Evolutionary conservation across 2,888 invertebrate genomes (phyloP).

Genomic region (Auanema freiburgensis): DNA sequence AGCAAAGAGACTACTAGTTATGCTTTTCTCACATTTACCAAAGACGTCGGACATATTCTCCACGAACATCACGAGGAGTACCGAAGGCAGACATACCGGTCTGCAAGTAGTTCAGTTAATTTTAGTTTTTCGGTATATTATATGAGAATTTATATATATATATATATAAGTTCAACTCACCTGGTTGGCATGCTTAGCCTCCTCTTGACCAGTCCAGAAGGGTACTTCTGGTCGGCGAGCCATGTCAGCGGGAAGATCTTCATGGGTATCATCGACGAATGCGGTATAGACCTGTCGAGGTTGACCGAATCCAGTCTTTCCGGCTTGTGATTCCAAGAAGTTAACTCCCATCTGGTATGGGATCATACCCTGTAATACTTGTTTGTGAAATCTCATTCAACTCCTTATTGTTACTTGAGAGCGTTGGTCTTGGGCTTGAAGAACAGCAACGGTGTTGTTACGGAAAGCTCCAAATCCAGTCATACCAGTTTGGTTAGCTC

Average conservation of each 20-base stretch:
- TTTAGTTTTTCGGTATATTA: too few species aligned
- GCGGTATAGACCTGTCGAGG: conserved; percentile 64
- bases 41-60: conserved; percentile 58
- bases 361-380: conserved; percentile 62
- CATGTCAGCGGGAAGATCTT: conserved; percentile 63
- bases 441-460: conserved; percentile 59
- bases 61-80: conserved; percentile 64
- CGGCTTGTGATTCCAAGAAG: conserved; percentile 69
- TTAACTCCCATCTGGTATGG: conserved; percentile 70
- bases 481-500: conserved; percentile 63
- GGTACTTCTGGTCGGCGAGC: conserved; percentile 63
- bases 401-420: conserved; percentile 44
- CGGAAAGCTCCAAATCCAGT: conserved; percentile 65
- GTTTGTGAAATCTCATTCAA: conserved; percentile 43
- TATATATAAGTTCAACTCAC: too few species aligned
- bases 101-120: conserved; percentile 40
- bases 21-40: conserved; percentile 39
- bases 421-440: conserved; percentile 59
- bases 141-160: too few species aligned
- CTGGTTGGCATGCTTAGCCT: conserved; percentile 62
- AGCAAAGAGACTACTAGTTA: too few species aligned
- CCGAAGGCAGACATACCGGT: conserved; percentile 64
- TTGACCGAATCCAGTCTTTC: conserved; percentile 70
- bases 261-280: conserved; percentile 63
- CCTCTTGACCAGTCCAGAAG: conserved; percentile 63